Evolutionary conservation across 2,797 vertebrate genomes (phyloP).

Genomic region (Argya squamiceps): DNA sequence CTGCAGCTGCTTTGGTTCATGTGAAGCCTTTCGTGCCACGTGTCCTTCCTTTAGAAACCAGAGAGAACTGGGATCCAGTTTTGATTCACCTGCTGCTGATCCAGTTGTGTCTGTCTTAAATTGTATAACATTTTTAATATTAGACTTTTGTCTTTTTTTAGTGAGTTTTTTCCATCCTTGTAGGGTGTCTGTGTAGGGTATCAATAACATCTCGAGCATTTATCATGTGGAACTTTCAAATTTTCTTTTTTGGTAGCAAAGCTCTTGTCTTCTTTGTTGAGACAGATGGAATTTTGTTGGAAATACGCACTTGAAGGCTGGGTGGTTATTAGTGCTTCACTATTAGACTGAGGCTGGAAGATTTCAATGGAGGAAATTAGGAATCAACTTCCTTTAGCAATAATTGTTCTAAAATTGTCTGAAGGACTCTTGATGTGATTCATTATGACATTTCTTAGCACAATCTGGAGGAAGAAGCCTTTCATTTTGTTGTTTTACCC

Average conservation of each 20-base stretch:
- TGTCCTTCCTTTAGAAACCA: not conserved
- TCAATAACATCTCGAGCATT: not conserved
- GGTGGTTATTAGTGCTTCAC: not conserved
- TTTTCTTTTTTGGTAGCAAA: not conserved
- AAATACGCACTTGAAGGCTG: not conserved
- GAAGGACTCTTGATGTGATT: not conserved
- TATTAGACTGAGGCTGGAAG: not conserved
- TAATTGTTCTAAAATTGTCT: not conserved
- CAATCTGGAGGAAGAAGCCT: not conserved
- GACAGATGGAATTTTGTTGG: not conserved
- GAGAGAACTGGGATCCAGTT: not conserved
- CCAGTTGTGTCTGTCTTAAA: not conserved
- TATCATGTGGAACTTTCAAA: not conserved
- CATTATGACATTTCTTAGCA: not conserved
- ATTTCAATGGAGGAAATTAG: not conserved
- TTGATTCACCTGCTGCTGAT: not conserved
- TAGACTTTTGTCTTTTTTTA: accelerated
- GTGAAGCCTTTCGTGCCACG: not conserved
- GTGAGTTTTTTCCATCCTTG: not conserved
- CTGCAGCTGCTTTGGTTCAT: not conserved
- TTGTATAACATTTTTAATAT: not conserved
- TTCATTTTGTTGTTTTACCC: not conserved
- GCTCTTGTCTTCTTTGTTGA: not conserved
- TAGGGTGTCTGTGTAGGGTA: not conserved
- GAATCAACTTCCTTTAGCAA: not conserved